These are phyloP conservation scores for Cardiocondyla obscurior DNA, from an alignment of 1,140 invertebrate species.

Conservation along the genomic window DNA sequence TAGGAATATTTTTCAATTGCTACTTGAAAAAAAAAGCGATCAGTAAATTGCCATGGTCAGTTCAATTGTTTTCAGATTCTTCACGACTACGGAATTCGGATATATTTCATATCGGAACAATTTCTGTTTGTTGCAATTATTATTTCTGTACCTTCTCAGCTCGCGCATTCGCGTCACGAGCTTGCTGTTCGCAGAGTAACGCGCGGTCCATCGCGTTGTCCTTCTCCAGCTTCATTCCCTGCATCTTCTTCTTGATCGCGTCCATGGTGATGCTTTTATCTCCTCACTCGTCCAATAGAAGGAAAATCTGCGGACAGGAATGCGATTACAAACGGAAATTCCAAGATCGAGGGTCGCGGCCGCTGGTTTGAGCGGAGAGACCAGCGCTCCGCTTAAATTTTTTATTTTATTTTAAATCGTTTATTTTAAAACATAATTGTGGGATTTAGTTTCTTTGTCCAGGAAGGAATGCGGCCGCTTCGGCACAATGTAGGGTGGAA, in stretches of 20 bases:
- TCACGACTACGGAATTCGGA: background rate
- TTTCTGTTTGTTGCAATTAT: no score
- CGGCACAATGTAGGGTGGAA: background rate
- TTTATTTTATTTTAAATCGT: no score
- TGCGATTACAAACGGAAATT: background rate
- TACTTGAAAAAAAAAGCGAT: background rate
- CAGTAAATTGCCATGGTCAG: background rate
- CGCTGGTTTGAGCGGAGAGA: background rate
- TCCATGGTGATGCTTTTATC: conserved; percentile 91
- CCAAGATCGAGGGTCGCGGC: background rate
- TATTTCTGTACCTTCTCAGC: conserved; percentile 91
- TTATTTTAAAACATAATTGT: no score
- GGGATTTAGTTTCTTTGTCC: background rate
- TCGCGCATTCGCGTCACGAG: conserved; percentile 95
- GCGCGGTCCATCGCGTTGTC: conserved; percentile 98
- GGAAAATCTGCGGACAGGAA: conserved; percentile 56
- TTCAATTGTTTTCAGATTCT: background rate
- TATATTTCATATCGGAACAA: no score
- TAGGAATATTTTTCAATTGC: background rate
- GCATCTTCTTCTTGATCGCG: conserved; percentile 99
- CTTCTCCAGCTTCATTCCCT: conserved; percentile 99
- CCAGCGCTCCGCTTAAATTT: background rate
- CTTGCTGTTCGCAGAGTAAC: conserved; percentile 95
- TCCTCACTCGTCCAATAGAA: conserved; percentile 63
- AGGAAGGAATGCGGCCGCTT: background rate